Percentiles rank a stretch among this genome's conserved stretches.
These are phyloP conservation scores for Tragelaphus scriptus DNA, from an alignment of 2,113 vertebrate species.

Conservation along the genomic window DNA sequence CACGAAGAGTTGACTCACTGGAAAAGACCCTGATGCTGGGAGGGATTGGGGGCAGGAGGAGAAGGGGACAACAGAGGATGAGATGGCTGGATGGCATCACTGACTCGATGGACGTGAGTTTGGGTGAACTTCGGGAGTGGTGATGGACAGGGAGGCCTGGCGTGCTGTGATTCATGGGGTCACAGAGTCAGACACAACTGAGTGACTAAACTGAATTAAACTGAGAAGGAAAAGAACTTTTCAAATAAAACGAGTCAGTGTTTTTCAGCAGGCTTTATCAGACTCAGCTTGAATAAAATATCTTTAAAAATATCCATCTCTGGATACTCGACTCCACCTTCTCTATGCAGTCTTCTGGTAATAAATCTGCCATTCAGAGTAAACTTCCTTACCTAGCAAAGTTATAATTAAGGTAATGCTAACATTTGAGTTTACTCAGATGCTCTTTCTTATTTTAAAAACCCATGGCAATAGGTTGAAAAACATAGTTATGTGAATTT, in stretches of 20 bases:
- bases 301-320: neutral
- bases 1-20: accelerated
- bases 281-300: neutral
- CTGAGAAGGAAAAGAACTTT: neutral
- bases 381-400: neutral
- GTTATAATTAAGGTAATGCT: neutral
- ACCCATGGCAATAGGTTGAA: neutral
- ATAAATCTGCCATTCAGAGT: neutral
- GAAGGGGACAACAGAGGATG: too few relatives aligned
- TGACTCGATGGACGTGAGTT: too few relatives aligned
- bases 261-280: neutral
- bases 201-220: too few relatives aligned
- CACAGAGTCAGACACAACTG: too few relatives aligned
- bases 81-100: too few relatives aligned
- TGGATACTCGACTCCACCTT: neutral
- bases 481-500: neutral
- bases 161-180: too few relatives aligned
- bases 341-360: neutral
- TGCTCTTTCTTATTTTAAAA: neutral
- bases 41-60: too few relatives aligned
- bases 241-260: neutral
- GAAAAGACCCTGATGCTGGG: too few relatives aligned
- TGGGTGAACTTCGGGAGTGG: accelerated
- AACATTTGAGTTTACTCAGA: neutral
- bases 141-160: too few relatives aligned